Base-by-base conservation (phyloP, 2,113 vertebrate species). In the Nibea coibor region DNA sequence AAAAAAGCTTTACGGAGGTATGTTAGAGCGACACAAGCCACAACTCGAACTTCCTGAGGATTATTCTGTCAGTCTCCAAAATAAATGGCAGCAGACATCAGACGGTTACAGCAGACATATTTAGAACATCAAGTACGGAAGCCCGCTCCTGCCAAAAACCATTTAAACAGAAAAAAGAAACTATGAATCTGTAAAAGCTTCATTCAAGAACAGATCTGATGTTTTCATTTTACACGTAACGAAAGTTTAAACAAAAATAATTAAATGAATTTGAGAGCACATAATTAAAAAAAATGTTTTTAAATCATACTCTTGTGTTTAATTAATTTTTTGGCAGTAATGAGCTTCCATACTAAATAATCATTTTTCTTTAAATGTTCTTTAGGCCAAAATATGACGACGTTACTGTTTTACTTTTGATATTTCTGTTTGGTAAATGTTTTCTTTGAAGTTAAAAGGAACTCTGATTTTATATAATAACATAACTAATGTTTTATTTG, bases 11-110 rank as follows among this genome's bases (percentile, higher is more conserved):
- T 39, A 39, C 8, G 35, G 35, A 39, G 35, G 35, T 8, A 4
- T 45, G 14, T 45, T 45, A 45, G 43, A 67, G 24, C 31, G 42
- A 17, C n/a, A 43, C n/a, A 7, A 3, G 20, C 5, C 39, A 78
- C 7, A 26, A 43, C 43, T 20, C 57, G 1, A 50, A 53, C 66
- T 47, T 54, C 62, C 47, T 72, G 67, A 80, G 77, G 35, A 72
- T 31, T 20, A 67, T 17, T 58, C 20, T 19, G 10, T 1, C 5
- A 26, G 24, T 70, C 20, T 43, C 4, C 24, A 20, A 68, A 39
- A 8, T 9, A 61, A 22, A 39, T 48, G 8, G 79, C n/a, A 51
- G 24, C 35, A 57, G 22, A 10, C 10, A 2, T 26, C 16, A 64
- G 39, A 35, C 24, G 20, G 50, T 8, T 65, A 42, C 0, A 43